Percentiles rank a stretch among this genome's conserved stretches.
phyloP scores from a whole-genome alignment of 1,140 invertebrate species.

The Aculops lycopersici region DNA sequence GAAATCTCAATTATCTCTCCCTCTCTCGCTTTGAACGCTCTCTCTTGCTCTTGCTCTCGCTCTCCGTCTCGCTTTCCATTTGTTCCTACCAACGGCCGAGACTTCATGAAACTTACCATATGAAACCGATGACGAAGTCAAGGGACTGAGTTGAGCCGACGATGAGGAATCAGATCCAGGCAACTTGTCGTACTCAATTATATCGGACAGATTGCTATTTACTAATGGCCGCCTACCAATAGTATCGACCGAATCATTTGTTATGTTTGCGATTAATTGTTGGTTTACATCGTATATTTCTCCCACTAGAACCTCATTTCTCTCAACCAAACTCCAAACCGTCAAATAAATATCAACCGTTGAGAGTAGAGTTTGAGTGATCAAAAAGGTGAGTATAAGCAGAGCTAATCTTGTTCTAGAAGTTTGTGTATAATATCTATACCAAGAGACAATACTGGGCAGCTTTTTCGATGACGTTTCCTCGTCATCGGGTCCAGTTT shows the following conservation, averaged over 20 bases:
- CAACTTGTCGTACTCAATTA: too few relatives aligned
- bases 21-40: not conserved
- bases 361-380: not conserved
- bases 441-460: too few relatives aligned
- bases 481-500: too few relatives aligned
- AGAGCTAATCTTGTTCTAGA: not conserved
- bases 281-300: too few relatives aligned
- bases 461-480: too few relatives aligned
- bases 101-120: too few relatives aligned
- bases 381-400: not conserved
- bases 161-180: too few relatives aligned
- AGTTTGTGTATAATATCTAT: not conserved
- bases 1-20: not conserved
- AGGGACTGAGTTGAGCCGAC: too few relatives aligned
- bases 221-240: too few relatives aligned
- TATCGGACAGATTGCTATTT: too few relatives aligned
- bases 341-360: not conserved
- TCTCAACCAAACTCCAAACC: not conserved
- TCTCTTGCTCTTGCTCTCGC: not conserved
- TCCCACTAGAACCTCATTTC: too few relatives aligned
- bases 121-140: too few relatives aligned
- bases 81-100: not conserved
- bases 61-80: not conserved
- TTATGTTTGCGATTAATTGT: not conserved
- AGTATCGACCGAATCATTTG: not conserved